Evolutionary conservation across 2,797 vertebrate species (phyloP).

Genomic region (Acipenser oxyrinchus): DNA sequence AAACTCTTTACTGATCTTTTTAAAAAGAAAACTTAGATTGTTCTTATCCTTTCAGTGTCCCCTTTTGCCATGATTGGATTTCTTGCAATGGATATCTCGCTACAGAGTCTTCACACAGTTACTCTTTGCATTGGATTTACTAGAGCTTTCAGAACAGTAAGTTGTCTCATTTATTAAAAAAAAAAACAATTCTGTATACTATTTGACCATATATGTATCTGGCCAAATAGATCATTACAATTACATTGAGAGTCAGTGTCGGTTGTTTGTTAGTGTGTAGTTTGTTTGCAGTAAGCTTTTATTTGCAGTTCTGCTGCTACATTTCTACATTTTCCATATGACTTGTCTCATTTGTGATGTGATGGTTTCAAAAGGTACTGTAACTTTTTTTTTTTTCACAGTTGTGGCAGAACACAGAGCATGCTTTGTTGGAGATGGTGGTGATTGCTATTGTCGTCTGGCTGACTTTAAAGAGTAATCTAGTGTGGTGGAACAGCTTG

Average conservation of each 20-base stretch:
- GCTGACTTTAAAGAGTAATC: constrained; percentile 46
- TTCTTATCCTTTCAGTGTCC: constrained; percentile 67
- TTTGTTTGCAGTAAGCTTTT: too few relatives aligned
- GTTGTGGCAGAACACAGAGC: constrained; percentile 94
- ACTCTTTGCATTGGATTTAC: constrained; percentile 86
- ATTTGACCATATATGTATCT: too few relatives aligned
- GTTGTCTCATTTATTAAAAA: not conserved
- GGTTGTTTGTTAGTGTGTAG: too few relatives aligned
- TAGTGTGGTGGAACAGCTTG: constrained; percentile 72
- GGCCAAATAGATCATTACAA: too few relatives aligned
- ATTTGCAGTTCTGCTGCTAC: too few relatives aligned
- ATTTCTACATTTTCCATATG: too few relatives aligned
- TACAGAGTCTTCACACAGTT: constrained; percentile 67
- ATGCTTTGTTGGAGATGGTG: constrained; percentile 77
- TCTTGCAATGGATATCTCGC: constrained; percentile 79
- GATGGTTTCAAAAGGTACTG: too few relatives aligned
- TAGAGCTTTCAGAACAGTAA: constrained; percentile 90
- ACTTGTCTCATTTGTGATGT: too few relatives aligned
- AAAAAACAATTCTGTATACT: too few relatives aligned
- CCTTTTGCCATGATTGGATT: constrained; percentile 91
- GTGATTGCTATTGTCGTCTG: constrained; percentile 68
- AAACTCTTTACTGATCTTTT: too few relatives aligned
- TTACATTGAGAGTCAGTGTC: too few relatives aligned
- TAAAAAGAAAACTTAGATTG: not conserved
- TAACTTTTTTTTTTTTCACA: constrained; percentile 29